Percentiles rank a stretch among this genome's conserved stretches.
These are phyloP conservation scores for Meiosimyza decipiens DNA, from an alignment of 2,888 invertebrate species.

Conservation along the genomic window DNA sequence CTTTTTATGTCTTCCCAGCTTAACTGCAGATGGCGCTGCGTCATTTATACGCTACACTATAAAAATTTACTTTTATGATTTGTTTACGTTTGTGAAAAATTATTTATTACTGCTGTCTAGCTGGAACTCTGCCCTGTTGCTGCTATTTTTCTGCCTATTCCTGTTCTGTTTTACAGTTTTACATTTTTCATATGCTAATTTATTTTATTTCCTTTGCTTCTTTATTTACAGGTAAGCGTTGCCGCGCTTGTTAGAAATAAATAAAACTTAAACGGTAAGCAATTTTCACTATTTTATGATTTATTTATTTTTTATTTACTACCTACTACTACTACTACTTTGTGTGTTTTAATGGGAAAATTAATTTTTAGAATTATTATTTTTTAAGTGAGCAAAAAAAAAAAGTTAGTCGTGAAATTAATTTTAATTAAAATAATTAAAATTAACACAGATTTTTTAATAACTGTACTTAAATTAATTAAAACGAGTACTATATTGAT, in stretches of 20 bases:
- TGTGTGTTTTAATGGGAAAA: no score
- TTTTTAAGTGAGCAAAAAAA: no score
- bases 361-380: no score
- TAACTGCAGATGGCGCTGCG: slow-evolving; percentile 37
- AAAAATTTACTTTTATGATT: slow-evolving; percentile 32
- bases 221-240: slow-evolving; percentile 34
- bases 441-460: not conserved
- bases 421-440: not conserved
- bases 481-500: not conserved
- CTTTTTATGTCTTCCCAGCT: slow-evolving; percentile 24
- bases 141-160: not conserved
- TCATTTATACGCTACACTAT: slow-evolving; percentile 23
- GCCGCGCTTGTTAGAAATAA: slow-evolving; percentile 31
- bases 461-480: not conserved
- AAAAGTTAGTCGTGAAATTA: not conserved
- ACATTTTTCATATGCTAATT: slow-evolving; percentile 26
- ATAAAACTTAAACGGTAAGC: slow-evolving; percentile 34
- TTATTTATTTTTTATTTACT: not conserved
- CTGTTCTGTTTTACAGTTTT: not conserved
- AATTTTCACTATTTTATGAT: slow-evolving; percentile 8
- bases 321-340: no score
- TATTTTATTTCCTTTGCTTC: slow-evolving; percentile 23
- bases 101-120: slow-evolving; percentile 2
- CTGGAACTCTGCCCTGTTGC: not conserved
- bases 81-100: slow-evolving; percentile 28